Conservation (phyloP, 2,888 invertebrate species). For the Polymixis flavicincta region DNA sequence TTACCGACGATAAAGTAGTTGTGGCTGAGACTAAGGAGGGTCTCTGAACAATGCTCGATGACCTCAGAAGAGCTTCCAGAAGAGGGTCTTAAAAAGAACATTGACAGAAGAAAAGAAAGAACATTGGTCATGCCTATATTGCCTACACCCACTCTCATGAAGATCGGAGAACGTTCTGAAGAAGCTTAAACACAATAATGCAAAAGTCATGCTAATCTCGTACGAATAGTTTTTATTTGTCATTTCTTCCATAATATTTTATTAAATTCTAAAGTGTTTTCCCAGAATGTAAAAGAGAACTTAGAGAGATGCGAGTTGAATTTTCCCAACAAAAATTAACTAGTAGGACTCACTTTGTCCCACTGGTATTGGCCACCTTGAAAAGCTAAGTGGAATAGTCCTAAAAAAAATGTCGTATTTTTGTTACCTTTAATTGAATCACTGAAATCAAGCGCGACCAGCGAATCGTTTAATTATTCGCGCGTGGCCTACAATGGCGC, state of each 20-base stretch:
- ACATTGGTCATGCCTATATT: neutral
- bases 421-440: conserved; percentile 28
- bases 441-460: conserved; percentile 60
- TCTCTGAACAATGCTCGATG: no score
- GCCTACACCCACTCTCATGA: neutral
- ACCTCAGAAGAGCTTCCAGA: neutral
- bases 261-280: no score
- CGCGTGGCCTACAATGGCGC: conserved; percentile 76
- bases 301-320: neutral
- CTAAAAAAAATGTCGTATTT: neutral
- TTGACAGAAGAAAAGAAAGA: neutral
- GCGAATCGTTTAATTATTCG: conserved; percentile 75
- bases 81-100: neutral
- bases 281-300: neutral
- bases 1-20: neutral
- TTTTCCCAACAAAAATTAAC: neutral
- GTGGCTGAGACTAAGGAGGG: neutral
- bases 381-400: neutral
- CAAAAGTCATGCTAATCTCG: neutral
- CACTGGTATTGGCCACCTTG: neutral
- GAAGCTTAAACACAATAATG: neutral
- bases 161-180: neutral
- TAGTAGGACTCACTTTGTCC: neutral
- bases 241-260: neutral
- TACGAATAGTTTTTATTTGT: neutral